Percentiles rank a stretch among this genome's conserved stretches.
Conservation (phyloP, 2,888 invertebrate species). For the Drosophila atripex region DNA sequence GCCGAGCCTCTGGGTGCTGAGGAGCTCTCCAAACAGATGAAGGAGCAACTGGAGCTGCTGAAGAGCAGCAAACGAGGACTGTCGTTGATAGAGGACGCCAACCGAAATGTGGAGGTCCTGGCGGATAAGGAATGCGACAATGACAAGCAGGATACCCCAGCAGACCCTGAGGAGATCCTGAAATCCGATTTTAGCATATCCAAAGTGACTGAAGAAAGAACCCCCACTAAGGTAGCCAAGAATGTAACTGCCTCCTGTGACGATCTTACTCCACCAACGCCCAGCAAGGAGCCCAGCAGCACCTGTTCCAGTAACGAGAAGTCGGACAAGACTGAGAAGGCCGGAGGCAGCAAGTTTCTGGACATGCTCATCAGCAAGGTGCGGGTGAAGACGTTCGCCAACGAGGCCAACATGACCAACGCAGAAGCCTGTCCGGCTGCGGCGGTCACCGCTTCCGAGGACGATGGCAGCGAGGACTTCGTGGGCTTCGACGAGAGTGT, state of each 20-base stretch:
- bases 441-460: constrained; percentile 22
- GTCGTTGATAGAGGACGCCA: constrained; percentile 68
- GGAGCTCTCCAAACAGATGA: constrained; percentile 79
- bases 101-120: constrained; percentile 40
- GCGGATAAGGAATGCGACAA: background rate
- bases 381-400: constrained; percentile 61
- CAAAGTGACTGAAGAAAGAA: constrained; percentile 22
- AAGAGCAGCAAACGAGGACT: constrained; percentile 74
- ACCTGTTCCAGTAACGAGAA: constrained; percentile 38
- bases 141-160: background rate
- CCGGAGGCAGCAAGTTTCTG: constrained; percentile 72
- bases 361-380: constrained; percentile 82
- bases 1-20: constrained; percentile 50
- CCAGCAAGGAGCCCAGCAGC: constrained; percentile 18
- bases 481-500: constrained; percentile 82
- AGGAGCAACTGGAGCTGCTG: constrained; percentile 81
- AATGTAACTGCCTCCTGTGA: constrained; percentile 2
- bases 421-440: background rate
- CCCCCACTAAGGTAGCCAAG: constrained; percentile 9
- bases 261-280: constrained; percentile 26
- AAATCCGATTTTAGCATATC: background rate
- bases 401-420: constrained; percentile 31
- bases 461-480: constrained; percentile 73
- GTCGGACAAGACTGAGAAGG: constrained; percentile 29
- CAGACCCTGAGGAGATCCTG: background rate